A percentile compares a stretch with the other conserved stretches of the same genome.
These are phyloP conservation scores for Tetraodon nigroviridis DNA, from an alignment of 2,113 vertebrate species.

Conservation along the genomic window DNA sequence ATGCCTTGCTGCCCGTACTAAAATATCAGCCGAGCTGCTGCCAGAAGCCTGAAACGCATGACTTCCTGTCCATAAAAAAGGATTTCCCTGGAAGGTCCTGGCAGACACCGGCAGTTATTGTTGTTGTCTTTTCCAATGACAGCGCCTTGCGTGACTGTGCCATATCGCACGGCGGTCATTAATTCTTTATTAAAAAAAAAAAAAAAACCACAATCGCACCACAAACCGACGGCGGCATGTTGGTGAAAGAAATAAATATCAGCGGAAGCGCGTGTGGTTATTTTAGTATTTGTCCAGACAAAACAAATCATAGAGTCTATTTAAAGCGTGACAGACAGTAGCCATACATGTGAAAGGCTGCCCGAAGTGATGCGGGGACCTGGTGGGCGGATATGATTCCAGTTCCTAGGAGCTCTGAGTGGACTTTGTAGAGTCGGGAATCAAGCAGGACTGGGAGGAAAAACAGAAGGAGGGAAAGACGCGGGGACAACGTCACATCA, in stretches of 20 bases:
- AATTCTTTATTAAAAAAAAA: constrained; percentile 7
- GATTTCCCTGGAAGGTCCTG: constrained; percentile 3
- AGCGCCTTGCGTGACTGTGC: constrained; percentile 6
- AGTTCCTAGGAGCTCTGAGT: constrained; percentile 20
- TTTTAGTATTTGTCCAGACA: constrained; percentile 36
- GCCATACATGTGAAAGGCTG: constrained; percentile 17
- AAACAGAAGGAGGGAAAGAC: constrained; percentile 25
- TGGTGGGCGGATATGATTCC: neutral
- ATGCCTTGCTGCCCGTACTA: neutral
- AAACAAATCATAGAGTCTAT: constrained; percentile 51
- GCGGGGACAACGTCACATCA: constrained; percentile 30
- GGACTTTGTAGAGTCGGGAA: constrained; percentile 50
- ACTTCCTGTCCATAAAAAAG: constrained; percentile 18
- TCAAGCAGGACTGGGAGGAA: constrained; percentile 26
- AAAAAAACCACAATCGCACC: constrained; percentile 39
- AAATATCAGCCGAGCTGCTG: neutral
- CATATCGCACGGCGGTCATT: constrained; percentile 20
- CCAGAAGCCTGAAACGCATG: constrained; percentile 5
- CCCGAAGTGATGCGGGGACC: constrained; percentile 3
- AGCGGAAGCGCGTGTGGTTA: constrained; percentile 33
- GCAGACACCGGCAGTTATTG: constrained; percentile 18
- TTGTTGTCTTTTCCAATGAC: constrained; percentile 7
- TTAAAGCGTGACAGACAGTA: constrained; percentile 41
- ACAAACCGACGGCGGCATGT: constrained; percentile 28
- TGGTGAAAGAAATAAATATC: constrained; percentile 46